Conservation (phyloP, 2,797 vertebrate species). For the Melopsittacus undulatus region DNA sequence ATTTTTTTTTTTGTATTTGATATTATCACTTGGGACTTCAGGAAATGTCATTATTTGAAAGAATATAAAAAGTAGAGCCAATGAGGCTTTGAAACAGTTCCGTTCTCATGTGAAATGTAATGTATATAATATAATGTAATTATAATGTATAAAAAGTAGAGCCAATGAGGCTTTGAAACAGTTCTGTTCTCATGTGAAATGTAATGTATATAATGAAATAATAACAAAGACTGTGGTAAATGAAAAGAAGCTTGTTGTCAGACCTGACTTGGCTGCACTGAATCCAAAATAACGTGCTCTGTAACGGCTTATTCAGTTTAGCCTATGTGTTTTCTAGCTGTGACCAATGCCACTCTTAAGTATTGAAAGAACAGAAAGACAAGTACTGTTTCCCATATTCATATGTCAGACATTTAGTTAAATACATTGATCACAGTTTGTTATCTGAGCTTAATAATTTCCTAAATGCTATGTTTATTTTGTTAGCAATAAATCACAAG, state of each 20-base stretch:
- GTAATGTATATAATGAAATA: neutral
- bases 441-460: neutral
- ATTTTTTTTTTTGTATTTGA: neutral
- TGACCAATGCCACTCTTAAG: neutral
- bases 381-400: neutral
- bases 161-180: neutral
- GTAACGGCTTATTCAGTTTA: neutral
- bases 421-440: neutral
- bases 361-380: neutral
- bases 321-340: neutral
- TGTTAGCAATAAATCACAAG: neutral
- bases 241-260: neutral
- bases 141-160: neutral
- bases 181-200: neutral
- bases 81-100: neutral
- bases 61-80: neutral
- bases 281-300: neutral
- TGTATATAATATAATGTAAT: no score
- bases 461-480: neutral
- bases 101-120: neutral
- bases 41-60: neutral
- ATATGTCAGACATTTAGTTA: neutral
- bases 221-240: neutral
- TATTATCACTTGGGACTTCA: neutral
- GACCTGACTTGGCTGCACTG: neutral